Base-by-base conservation (phyloP, 2,888 invertebrate genomes). In the Trisateles emortualis region DNA sequence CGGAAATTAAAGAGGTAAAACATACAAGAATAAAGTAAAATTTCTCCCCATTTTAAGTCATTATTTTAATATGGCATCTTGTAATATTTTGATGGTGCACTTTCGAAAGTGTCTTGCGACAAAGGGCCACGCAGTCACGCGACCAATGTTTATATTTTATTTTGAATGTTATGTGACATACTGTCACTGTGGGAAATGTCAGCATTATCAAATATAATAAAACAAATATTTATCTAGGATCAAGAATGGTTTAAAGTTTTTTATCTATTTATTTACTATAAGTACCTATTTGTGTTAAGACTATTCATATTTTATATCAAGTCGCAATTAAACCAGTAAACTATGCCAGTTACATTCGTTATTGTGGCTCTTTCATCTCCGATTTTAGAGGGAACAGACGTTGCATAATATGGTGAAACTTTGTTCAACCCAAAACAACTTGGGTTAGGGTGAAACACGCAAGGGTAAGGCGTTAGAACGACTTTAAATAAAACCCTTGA, bases 111-210 rank as follows among this genome's bases (percentile, higher is more conserved):
- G 52, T 51, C 56, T 61, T 54, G 58, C 59, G 59, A 70, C 68
- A 71, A 61, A 72, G 61, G 60, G 42, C 61, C n/a, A 65, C 52
- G 54, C 59, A 70, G 78, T 75, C 76, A 80, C 77, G 79, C 73
- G 46, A 76, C 43, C 58, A 17, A 55, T 61, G 58, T 72, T 65
- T 59, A 64, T 41, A 58, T 26, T 61, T 61, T 56, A 60, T 26
- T 61, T 61, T 56, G 58, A 57, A 51, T 53, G 46, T 53, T 3
- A 22, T 46, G 48, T 66, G 68, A 61, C 65, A 68, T 53, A 60
- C 51, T 8, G 56, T 10, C 44, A 1, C 8, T 19, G 19, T 3
- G 5, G 19, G 19, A 5, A 19, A 19, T 19, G n/a, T n/a, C n/a
- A n/a, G n/a, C n/a, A n/a, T n/a, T n/a, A n/a, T n/a, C n/a, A n/a